A percentile compares a stretch with the other conserved stretches of the same genome.
phyloP scores from a whole-genome alignment of 2,888 invertebrate species.

The Ceraclea dissimilis region DNA sequence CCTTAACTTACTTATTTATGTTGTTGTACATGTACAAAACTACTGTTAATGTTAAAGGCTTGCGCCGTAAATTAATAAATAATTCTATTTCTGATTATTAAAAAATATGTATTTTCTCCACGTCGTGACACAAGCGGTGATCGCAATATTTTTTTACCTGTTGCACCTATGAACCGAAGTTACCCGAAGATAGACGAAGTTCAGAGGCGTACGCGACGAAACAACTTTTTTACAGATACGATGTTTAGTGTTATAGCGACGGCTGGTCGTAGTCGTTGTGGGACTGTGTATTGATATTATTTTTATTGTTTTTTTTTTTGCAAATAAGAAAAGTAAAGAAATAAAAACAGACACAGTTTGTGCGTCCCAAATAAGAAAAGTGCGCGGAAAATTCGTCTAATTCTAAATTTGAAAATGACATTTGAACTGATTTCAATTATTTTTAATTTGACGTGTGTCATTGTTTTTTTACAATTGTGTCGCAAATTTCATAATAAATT shows the following conservation, averaged over 20 bases:
- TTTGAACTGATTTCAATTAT: neutral
- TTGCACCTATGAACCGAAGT: conserved; percentile 9
- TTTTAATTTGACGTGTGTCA: no score
- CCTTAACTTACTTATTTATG: no score
- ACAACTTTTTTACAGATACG: conserved; percentile 11
- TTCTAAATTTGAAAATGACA: no score
- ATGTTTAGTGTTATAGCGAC: conserved; percentile 18
- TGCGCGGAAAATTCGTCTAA: no score
- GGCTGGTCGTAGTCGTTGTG: conserved; percentile 2
- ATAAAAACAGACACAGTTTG: no score
- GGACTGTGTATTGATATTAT: neutral
- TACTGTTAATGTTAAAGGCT: no score
- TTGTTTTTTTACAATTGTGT: no score
- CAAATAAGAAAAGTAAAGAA: neutral
- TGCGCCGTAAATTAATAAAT: no score
- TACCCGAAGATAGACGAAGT: conserved; percentile 11
- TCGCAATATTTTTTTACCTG: conserved; percentile 7
- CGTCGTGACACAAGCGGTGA: neutral
- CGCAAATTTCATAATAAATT: no score
- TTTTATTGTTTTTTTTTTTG: conserved; percentile 1
- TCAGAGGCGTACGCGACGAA: conserved; percentile 4
- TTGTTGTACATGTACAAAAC: no score
- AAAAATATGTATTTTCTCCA: neutral
- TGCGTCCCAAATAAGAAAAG: no score
- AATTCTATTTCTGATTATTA: no score